Conservation (phyloP, 2,797 vertebrate genomes). For the Pipistrellus pipistrellus region DNA sequence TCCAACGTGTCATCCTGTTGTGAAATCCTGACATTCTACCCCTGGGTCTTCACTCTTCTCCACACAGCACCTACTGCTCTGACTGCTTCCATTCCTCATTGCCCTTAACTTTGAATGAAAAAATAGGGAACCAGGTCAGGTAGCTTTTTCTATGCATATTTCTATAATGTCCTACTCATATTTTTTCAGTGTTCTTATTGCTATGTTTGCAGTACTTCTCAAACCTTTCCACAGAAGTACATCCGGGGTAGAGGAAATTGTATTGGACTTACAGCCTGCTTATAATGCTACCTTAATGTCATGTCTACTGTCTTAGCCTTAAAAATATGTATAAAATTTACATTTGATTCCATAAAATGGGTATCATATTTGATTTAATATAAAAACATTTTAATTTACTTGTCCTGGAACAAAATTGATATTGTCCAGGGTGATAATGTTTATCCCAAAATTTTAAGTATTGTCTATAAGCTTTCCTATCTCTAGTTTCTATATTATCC, state of each 20-base stretch:
- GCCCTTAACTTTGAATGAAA: background rate
- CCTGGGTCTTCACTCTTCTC: background rate
- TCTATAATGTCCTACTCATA: background rate
- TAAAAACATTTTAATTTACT: constrained; percentile 13
- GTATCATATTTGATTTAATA: background rate
- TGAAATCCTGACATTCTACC: background rate
- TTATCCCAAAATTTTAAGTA: constrained; percentile 1
- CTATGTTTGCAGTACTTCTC: background rate
- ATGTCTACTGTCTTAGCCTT: constrained; percentile 4
- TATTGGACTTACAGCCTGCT: background rate
- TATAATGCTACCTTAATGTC: background rate
- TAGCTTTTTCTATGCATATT: background rate
- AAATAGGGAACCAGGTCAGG: background rate
- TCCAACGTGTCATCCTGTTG: background rate
- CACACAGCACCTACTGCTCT: background rate
- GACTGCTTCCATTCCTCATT: background rate
- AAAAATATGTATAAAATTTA: background rate
- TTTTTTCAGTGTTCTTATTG: background rate
- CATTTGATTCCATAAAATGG: background rate
- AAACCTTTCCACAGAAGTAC: background rate
- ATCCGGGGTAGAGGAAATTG: background rate
- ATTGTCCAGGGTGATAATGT: background rate
- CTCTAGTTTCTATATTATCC: background rate
- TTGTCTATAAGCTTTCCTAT: background rate
- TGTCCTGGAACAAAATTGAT: constrained; percentile 34